Conservation (phyloP, 2,113 vertebrate genomes). For the Acinonyx jubatus region DNA sequence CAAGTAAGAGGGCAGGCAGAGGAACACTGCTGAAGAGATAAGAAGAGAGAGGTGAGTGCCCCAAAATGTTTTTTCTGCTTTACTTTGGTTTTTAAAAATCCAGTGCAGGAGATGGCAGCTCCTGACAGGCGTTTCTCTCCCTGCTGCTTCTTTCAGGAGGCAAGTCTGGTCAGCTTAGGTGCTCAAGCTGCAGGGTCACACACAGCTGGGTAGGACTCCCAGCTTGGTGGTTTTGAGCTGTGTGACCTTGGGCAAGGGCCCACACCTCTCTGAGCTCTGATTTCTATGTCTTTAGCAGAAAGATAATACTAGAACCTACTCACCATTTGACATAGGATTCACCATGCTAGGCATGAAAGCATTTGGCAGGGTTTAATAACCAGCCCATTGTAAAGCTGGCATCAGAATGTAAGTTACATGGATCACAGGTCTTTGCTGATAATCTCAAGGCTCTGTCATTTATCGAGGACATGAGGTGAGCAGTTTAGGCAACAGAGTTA, state of each 20-base stretch:
- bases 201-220: rapidly evolving
- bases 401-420: neutral
- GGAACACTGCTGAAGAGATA: neutral
- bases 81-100: neutral
- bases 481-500: neutral
- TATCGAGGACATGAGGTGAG: neutral
- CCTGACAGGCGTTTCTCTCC: rapidly evolving
- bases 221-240: neutral
- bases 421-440: neutral
- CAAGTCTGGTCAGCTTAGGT: neutral
- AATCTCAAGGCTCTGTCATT: neutral
- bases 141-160: neutral
- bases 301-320: neutral
- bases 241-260: neutral
- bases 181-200: neutral
- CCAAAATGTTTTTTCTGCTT: neutral
- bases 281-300: neutral
- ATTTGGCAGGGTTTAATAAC: neutral
- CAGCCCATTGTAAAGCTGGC: neutral
- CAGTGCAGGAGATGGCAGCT: too few species aligned
- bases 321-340: rapidly evolving
- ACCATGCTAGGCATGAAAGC: rapidly evolving
- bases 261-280: constrained; percentile 39
- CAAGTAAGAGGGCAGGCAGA: neutral
- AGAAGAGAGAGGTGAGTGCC: constrained; percentile 50